These are phyloP conservation scores for Natator depressus DNA, from an alignment of 2,113 vertebrate species.

Conservation along the genomic window DNA sequence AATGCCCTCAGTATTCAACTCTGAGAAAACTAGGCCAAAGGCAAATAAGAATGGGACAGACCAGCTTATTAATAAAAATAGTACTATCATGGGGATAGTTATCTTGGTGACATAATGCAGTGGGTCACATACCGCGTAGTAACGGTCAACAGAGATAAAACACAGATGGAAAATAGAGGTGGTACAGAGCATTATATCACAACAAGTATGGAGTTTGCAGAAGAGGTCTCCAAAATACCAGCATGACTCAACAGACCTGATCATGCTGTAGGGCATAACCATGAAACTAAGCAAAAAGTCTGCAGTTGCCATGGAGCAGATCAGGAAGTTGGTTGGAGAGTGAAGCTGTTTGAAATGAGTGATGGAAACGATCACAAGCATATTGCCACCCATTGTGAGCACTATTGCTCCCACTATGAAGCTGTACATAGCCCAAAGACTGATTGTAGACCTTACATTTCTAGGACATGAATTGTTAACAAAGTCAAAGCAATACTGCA, in stretches of 20 bases:
- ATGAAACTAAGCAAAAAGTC: slow-evolving; percentile 43
- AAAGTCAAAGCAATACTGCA: slow-evolving; percentile 18
- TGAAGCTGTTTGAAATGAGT: slow-evolving; percentile 75
- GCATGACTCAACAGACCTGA: slow-evolving; percentile 54
- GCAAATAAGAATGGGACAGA: slow-evolving; percentile 44
- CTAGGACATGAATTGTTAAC: slow-evolving; percentile 41
- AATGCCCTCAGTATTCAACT: slow-evolving; percentile 30
- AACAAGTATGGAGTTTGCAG: slow-evolving; percentile 47
- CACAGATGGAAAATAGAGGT: slow-evolving; percentile 56
- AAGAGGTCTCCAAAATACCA: slow-evolving; percentile 44
- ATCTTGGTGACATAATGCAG: slow-evolving; percentile 67
- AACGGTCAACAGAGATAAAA: slow-evolving; percentile 71
- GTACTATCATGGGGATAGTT: slow-evolving; percentile 31
- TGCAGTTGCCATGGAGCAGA: slow-evolving; percentile 47
- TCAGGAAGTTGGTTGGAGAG: slow-evolving; percentile 74
- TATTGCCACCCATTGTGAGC: slow-evolving; percentile 47
- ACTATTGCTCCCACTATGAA: neutral
- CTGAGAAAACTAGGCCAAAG: slow-evolving; percentile 63
- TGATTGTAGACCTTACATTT: neutral
- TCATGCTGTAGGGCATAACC: slow-evolving; percentile 70
- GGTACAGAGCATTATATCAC: slow-evolving; percentile 44
- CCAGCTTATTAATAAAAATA: slow-evolving; percentile 51
- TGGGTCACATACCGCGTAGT: slow-evolving; percentile 74
- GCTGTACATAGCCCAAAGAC: slow-evolving; percentile 4
- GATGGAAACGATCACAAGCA: slow-evolving; percentile 70